Evolutionary conservation across 2,113 vertebrate species (phyloP).

Genomic region (Calidris pygmaea): DNA sequence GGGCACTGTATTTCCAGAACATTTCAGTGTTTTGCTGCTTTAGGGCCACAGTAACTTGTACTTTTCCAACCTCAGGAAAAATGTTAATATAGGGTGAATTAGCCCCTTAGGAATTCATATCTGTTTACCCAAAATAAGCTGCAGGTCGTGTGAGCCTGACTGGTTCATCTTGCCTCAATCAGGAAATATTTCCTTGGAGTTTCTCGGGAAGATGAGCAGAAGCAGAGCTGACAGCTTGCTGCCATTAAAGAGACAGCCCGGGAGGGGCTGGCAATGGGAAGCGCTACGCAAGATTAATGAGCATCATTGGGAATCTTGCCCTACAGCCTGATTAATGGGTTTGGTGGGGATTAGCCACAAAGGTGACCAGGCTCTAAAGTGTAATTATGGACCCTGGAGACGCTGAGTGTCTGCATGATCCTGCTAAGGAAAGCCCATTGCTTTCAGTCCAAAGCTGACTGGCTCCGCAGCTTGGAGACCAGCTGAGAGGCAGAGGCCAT

Average conservation of each 20-base stretch:
- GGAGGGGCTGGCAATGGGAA: background rate
- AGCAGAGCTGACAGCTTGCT: background rate
- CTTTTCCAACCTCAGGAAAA: background rate
- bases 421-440: rapidly evolving
- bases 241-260: background rate
- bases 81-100: background rate
- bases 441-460: no score
- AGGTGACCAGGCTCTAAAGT: background rate
- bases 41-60: background rate
- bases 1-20: background rate
- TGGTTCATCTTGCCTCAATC: background rate
- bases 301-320: background rate
- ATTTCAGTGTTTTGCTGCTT: background rate
- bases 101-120: background rate
- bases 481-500: background rate
- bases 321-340: background rate
- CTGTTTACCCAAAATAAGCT: background rate
- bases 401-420: no score
- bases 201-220: background rate
- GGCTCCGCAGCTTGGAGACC: background rate
- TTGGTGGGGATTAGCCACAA: background rate
- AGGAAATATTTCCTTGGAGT: background rate
- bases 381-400: background rate
- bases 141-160: background rate
- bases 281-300: background rate